Evolutionary conservation across 2,113 vertebrate genomes (phyloP).

Genomic region (Xiphophorus maculatus): DNA sequence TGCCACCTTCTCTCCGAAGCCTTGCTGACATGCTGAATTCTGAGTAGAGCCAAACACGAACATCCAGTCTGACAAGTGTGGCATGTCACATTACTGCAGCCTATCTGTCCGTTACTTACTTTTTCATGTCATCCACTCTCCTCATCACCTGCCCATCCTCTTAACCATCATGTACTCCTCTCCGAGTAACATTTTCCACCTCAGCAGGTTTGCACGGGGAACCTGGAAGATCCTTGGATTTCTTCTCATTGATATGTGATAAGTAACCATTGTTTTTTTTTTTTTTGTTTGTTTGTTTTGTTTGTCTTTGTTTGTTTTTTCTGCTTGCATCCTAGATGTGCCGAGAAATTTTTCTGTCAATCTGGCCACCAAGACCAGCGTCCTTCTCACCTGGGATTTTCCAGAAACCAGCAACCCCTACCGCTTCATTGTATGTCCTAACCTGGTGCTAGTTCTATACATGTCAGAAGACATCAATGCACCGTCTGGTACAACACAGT

Average conservation of each 20-base stretch:
- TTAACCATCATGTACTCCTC: slow-evolving; percentile 53
- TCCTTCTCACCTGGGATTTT: slow-evolving; percentile 96
- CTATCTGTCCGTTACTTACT: slow-evolving; percentile 54
- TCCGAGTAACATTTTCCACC: slow-evolving; percentile 35
- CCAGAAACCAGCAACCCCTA: slow-evolving; percentile 90
- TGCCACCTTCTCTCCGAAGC: slow-evolving; percentile 54
- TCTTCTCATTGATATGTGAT: slow-evolving; percentile 9
- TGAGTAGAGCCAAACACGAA: slow-evolving; percentile 53
- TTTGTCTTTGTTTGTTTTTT: slow-evolving; percentile 25
- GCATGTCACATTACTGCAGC: slow-evolving; percentile 72
- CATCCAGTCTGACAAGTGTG: slow-evolving; percentile 66
- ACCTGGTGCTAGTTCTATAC: not conserved
- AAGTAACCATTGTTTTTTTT: slow-evolving; percentile 13
- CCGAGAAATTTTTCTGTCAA: slow-evolving; percentile 98
- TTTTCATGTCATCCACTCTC: slow-evolving; percentile 64
- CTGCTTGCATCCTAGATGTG: slow-evolving; percentile 83
- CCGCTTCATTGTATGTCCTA: slow-evolving; percentile 87
- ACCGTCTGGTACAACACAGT: not conserved
- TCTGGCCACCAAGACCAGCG: slow-evolving; percentile 94
- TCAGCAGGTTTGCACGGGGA: slow-evolving; percentile 44
- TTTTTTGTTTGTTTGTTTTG: slow-evolving; percentile 3
- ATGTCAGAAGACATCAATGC: not conserved
- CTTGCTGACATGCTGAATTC: slow-evolving; percentile 64
- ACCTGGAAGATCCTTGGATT: slow-evolving; percentile 12
- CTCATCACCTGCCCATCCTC: slow-evolving; percentile 73